Evolutionary conservation across 2,113 vertebrate genomes (phyloP).

Genomic region (Bungarus multicinctus): DNA sequence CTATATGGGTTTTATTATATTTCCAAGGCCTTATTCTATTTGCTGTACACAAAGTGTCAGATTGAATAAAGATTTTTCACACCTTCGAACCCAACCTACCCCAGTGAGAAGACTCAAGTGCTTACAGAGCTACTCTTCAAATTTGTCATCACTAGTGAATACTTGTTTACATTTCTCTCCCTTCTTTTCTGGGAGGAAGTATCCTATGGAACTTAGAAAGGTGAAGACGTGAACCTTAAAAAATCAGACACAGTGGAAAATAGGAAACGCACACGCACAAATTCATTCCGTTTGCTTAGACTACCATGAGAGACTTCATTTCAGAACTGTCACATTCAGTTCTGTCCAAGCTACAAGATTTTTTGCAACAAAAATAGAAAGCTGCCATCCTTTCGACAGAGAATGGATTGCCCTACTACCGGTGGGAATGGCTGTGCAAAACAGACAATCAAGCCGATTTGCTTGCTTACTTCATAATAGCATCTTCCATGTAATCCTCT

Average conservation of each 20-base stretch:
- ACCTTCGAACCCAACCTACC: not conserved
- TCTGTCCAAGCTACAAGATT: not conserved
- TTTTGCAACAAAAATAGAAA: not conserved
- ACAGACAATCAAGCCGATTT: not conserved
- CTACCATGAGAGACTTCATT: not conserved
- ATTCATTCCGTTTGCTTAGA: not conserved
- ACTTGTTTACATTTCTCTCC: not conserved
- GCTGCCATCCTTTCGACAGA: not conserved
- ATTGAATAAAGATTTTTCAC: not conserved
- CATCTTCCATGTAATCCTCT: not conserved
- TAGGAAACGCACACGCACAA: not conserved
- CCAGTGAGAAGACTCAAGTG: not conserved
- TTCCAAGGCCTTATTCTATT: not conserved
- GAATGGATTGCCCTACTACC: not conserved
- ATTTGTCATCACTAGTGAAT: slow-evolving; percentile 1
- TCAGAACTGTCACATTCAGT: not conserved
- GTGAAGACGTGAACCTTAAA: slow-evolving; percentile 6
- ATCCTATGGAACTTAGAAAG: not conserved
- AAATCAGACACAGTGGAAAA: not conserved
- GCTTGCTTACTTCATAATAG: not conserved
- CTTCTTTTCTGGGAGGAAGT: not conserved
- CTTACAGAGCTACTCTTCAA: slow-evolving; percentile 7
- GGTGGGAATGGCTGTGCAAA: not conserved
- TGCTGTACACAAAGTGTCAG: not conserved
- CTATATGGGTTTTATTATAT: not conserved